Conservation (phyloP, 2,888 invertebrate species). For the Orthonevra nobilis region DNA sequence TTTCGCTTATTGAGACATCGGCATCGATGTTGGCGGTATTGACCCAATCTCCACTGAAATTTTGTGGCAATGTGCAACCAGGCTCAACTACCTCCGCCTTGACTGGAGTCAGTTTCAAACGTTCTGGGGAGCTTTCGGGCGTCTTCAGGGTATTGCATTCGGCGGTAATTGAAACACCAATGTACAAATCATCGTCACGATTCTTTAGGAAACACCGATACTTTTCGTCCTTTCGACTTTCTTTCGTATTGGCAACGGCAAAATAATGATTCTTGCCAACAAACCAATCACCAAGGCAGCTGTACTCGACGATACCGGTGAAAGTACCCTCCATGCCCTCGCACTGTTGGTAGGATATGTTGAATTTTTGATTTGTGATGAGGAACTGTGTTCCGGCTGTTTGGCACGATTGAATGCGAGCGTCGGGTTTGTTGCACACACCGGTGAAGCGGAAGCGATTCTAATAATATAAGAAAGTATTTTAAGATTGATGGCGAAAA, state of each 20-base stretch:
- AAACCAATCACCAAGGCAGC: conserved; percentile 97
- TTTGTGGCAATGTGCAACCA: conserved; percentile 94
- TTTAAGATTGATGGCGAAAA: neutral
- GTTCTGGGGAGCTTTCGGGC: conserved; percentile 95
- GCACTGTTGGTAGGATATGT: conserved; percentile 95
- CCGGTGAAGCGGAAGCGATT: conserved; percentile 95
- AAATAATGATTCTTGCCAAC: conserved; percentile 97
- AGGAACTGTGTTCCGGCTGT: conserved; percentile 97
- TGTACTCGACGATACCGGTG: conserved; percentile 95
- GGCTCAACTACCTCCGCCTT: conserved; percentile 94
- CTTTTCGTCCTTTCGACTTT: conserved; percentile 96
- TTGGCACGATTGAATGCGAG: conserved; percentile 95
- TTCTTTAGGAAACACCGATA: conserved; percentile 97
- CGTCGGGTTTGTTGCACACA: conserved; percentile 93
- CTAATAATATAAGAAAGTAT: conserved; percentile 76
- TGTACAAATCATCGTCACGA: conserved; percentile 94
- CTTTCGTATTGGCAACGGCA: conserved; percentile 97
- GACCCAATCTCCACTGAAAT: conserved; percentile 97
- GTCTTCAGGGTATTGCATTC: conserved; percentile 96
- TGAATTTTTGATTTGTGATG: conserved; percentile 97
- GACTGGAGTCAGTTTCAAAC: conserved; percentile 91
- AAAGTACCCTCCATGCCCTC: conserved; percentile 94
- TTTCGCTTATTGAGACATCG: conserved; percentile 95
- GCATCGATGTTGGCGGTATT: conserved; percentile 98
- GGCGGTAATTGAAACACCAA: conserved; percentile 95